Base-by-base conservation (phyloP, 2,797 vertebrate species). In the Mallotus villosus region DNA sequence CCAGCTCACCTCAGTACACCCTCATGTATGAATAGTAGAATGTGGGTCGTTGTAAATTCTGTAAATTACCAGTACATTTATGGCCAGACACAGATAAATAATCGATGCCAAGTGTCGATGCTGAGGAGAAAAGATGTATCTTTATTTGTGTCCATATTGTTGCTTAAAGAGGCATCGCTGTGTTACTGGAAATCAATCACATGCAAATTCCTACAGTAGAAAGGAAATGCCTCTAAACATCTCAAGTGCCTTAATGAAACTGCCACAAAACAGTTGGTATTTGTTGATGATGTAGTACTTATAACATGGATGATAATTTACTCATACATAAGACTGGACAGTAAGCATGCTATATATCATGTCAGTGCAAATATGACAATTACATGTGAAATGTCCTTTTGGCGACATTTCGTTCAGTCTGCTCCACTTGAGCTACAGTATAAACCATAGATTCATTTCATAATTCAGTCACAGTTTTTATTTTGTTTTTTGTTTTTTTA, bases 161-260 rank as follows among this genome's bases (percentile, higher is more conserved):
- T 85, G 72, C 84, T 70, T 74, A 85, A 83, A 81, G 83, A 81
- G 72, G 67, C 80, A 37, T 53, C 5, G 84, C 80, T 21, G 77
- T 32, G 70, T 83, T 78, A 78, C 81, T 82, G 80, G 75, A 84
- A 86, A 85, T 88, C 86, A 90, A 90, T 89, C 82, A 81, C 77
- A 90, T 90, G 87, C 84, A 88, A 90, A 89, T 88, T 79, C 32
- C 17, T 68, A 60, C 81, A 69, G 80, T 76, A 74, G 83, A 82
- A 86, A 77, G 80, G 71, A 87, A 89, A 83, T 71, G 83, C 79
- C 79, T 71, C 41, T 72, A 78, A 85, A 83, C 83, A 84, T 88
- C 86, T 84, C 68, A 87, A 78, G 81, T 79, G 72, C 82, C 78
- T 70, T 69, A 32, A n/a, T 49, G 78, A 81, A 55, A 68, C 78